phyloP scores from a whole-genome alignment of 2,797 vertebrate genomes.

The Schizopygopsis malacanthus region DNA sequence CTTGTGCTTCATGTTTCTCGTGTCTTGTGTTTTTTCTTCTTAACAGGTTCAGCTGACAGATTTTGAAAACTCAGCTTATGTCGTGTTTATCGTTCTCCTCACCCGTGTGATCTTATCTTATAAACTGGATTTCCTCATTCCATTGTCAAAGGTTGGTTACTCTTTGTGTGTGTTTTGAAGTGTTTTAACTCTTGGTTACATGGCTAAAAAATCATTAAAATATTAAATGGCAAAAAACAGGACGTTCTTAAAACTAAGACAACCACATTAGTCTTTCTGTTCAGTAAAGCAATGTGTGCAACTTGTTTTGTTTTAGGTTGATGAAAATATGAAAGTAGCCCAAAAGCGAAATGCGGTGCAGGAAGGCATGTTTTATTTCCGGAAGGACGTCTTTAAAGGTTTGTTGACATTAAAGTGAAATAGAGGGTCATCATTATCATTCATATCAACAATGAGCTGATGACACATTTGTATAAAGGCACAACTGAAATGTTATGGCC shows the following conservation, averaged over 20 bases:
- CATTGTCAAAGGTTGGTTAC: slow-evolving; percentile 88
- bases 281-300: neutral
- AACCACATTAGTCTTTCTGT: slow-evolving; percentile 19
- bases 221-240: neutral
- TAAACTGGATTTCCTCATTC: slow-evolving; percentile 96
- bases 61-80: slow-evolving; percentile 98
- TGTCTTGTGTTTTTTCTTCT: slow-evolving; percentile 37
- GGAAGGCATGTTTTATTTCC: slow-evolving; percentile 94
- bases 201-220: neutral
- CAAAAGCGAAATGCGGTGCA: slow-evolving; percentile 94
- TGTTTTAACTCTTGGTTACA: neutral
- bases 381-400: slow-evolving; percentile 98
- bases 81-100: slow-evolving; percentile 97
- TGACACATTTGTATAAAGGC: neutral
- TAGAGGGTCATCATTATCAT: neutral
- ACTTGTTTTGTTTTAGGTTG: slow-evolving; percentile 80
- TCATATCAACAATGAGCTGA: neutral
- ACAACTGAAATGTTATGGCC: neutral
- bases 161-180: neutral
- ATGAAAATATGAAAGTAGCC: slow-evolving; percentile 97
- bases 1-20: neutral
- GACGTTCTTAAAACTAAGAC: neutral
- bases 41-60: slow-evolving; percentile 95
- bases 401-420: slow-evolving; percentile 23
- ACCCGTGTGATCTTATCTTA: slow-evolving; percentile 98